Evolutionary conservation across 2,797 vertebrate species (phyloP).

Genomic region (Lutra lutra): DNA sequence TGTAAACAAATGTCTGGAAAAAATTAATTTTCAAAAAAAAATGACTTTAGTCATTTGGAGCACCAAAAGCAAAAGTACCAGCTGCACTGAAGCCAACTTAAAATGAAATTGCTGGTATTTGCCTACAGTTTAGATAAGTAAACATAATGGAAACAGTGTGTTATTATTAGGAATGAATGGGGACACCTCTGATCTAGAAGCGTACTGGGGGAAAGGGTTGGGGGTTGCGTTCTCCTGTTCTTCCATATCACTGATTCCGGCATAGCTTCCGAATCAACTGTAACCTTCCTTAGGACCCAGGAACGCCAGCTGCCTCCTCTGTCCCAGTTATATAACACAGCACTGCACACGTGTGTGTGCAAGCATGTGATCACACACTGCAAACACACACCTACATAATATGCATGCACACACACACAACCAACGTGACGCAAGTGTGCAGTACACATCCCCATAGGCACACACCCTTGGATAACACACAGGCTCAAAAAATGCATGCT

Average conservation of each 20-base stretch:
- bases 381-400: background rate
- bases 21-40: background rate
- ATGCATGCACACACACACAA: background rate
- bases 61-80: background rate
- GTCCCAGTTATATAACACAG: background rate
- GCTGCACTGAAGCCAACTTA: conserved; percentile 32
- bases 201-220: background rate
- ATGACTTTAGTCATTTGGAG: background rate
- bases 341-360: background rate
- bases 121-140: background rate
- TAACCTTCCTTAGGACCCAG: background rate
- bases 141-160: background rate
- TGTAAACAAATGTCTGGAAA: conserved; percentile 25
- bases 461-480: background rate
- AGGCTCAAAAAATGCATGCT: background rate
- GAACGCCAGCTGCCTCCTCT: background rate
- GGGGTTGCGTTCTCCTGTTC: background rate
- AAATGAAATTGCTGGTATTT: background rate
- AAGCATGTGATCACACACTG: background rate
- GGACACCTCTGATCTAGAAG: background rate
- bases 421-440: background rate
- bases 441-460: background rate
- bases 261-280: background rate
- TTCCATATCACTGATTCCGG: background rate
- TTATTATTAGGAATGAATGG: background rate